Conservation (phyloP, 2,797 vertebrate genomes). For the Danio aesculapii region DNA sequence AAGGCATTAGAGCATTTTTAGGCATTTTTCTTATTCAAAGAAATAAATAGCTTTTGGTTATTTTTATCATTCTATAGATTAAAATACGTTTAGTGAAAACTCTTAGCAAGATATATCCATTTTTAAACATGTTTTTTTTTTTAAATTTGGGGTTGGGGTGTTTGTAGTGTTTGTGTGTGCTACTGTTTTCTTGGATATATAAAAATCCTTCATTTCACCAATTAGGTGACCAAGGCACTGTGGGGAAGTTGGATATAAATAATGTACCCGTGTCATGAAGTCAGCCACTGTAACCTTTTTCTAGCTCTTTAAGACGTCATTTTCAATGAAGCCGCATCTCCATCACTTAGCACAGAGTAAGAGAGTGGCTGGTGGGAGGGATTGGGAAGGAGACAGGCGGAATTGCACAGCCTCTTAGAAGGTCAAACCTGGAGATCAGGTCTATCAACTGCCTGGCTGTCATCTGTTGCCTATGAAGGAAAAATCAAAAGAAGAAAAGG, state of each 20-base stretch:
- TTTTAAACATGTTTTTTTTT: too few species aligned
- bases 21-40: not conserved
- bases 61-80: too few species aligned
- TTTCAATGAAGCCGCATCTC: conserved; percentile 79
- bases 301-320: conserved; percentile 82
- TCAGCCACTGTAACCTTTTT: conserved; percentile 81
- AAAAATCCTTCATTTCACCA: conserved; percentile 64
- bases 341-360: conserved; percentile 71
- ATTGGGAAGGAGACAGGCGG: conserved; percentile 22
- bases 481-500: conserved; percentile 38
- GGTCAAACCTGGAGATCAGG: conserved; percentile 68
- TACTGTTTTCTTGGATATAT: conserved; percentile 52
- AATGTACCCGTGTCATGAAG: conserved; percentile 77
- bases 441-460: conserved; percentile 56
- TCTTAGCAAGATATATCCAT: too few species aligned
- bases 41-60: too few species aligned
- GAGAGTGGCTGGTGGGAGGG: conserved; percentile 35
- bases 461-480: conserved; percentile 56
- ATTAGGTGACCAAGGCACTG: conserved; percentile 59
- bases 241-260: conserved; percentile 70
- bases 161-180: conserved; percentile 35
- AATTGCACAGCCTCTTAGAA: conserved; percentile 63
- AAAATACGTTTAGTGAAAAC: too few species aligned
- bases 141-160: not conserved
- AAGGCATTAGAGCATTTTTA: not conserved